phyloP scores from a whole-genome alignment of 2,113 vertebrate species.

The Stigmatopora nigra region DNA sequence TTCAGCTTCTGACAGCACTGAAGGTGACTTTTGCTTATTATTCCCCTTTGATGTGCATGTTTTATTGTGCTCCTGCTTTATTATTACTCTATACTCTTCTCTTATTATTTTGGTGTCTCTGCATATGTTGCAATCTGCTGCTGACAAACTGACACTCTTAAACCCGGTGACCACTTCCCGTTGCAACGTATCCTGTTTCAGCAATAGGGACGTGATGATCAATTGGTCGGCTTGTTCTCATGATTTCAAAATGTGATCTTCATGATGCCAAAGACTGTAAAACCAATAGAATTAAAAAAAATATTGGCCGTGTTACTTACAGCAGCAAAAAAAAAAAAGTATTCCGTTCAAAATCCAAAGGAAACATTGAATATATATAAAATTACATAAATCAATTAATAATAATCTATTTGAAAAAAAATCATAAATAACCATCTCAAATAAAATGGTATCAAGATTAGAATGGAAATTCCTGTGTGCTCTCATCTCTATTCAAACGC shows the following conservation, averaged over 20 bases:
- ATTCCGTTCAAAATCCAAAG: no score
- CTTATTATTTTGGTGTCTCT: not conserved
- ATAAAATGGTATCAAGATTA: not conserved
- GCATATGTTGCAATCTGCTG: not conserved
- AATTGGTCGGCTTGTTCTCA: not conserved
- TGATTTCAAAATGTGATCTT: not conserved
- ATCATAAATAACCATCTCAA: constrained; percentile 19
- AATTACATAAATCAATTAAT: no score
- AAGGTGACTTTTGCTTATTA: constrained; percentile 68
- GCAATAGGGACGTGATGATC: not conserved
- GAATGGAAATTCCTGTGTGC: not conserved
- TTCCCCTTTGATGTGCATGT: constrained; percentile 17
- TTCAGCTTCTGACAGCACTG: constrained; percentile 77
- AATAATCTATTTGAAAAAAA: no score
- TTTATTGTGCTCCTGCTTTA: not conserved
- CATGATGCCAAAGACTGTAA: not conserved
- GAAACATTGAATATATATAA: not conserved
- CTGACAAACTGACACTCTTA: not conserved
- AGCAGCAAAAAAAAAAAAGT: no score
- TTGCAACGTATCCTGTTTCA: not conserved
- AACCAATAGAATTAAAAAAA: not conserved
- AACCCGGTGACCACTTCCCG: not conserved
- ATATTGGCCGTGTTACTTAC: not conserved
- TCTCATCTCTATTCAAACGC: not conserved
- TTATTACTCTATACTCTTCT: not conserved